Evolutionary conservation across 2,113 vertebrate genomes (phyloP).

Genomic region (Paratilapia polleni): DNA sequence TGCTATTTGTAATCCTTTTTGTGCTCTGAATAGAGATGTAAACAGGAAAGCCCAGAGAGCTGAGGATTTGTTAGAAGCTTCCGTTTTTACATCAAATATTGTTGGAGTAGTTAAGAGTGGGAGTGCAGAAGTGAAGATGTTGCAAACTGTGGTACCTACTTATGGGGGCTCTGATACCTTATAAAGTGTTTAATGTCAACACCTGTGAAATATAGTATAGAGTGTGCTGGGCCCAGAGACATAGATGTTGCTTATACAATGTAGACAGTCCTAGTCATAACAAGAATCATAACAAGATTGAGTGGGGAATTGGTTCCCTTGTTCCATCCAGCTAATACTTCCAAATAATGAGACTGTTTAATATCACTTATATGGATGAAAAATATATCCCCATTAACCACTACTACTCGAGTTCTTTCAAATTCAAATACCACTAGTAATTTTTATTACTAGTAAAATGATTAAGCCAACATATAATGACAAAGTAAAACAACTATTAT

Average conservation of each 20-base stretch:
- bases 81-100: slow-evolving; percentile 7
- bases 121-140: slow-evolving; percentile 3
- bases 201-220: slow-evolving; percentile 18
- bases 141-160: not conserved
- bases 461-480: too few relatives aligned
- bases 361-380: not conserved
- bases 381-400: not conserved
- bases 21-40: slow-evolving; percentile 56
- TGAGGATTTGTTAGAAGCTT: slow-evolving; percentile 50
- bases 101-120: slow-evolving; percentile 22
- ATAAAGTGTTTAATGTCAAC: slow-evolving; percentile 21
- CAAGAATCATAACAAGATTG: slow-evolving; percentile 19
- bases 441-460: too few relatives aligned
- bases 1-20: slow-evolving; percentile 64
- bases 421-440: too few relatives aligned
- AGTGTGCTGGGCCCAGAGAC: slow-evolving; percentile 10
- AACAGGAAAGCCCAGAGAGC: slow-evolving; percentile 52
- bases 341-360: not conserved
- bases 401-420: too few relatives aligned
- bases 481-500: too few relatives aligned
- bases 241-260: slow-evolving; percentile 20
- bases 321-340: not conserved
- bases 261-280: not conserved
- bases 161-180: not conserved
- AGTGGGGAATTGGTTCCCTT: not conserved